Evolutionary conservation across 2,888 invertebrate species (phyloP).

Genomic region (Sturmia bella): DNA sequence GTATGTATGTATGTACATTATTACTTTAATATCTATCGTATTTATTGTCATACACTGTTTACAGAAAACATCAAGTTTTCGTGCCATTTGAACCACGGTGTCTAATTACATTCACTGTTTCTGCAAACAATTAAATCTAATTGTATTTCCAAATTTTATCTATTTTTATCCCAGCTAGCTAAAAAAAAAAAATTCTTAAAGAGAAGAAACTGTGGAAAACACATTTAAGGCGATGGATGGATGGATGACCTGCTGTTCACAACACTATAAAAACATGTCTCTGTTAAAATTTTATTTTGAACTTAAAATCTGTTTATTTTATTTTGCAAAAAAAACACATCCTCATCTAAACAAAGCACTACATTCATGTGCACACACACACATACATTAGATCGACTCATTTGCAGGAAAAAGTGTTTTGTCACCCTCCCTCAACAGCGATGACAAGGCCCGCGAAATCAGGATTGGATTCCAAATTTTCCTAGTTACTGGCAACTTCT

Average conservation of each 20-base stretch:
- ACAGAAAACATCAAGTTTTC: too few relatives aligned
- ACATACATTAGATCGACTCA: not conserved
- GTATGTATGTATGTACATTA: too few relatives aligned
- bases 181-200: too few relatives aligned
- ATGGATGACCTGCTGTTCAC: not conserved
- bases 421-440: too few relatives aligned
- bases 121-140: constrained; percentile 18
- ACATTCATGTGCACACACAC: not conserved
- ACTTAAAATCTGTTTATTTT: too few relatives aligned
- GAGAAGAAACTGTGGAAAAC: not conserved
- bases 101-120: constrained; percentile 1
- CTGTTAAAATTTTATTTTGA: constrained; percentile 37
- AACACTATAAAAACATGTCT: not conserved
- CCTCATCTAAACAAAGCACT: too few relatives aligned
- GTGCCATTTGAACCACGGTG: not conserved
- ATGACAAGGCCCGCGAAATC: too few relatives aligned
- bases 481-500: too few relatives aligned
- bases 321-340: not conserved
- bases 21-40: too few relatives aligned
- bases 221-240: constrained; percentile 3
- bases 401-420: not conserved
- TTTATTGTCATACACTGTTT: too few relatives aligned
- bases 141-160: constrained; percentile 10
- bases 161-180: not conserved
- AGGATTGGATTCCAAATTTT: too few relatives aligned